phyloP scores from a whole-genome alignment of 1,140 invertebrate species.

The Euglossa dilemma region DNA sequence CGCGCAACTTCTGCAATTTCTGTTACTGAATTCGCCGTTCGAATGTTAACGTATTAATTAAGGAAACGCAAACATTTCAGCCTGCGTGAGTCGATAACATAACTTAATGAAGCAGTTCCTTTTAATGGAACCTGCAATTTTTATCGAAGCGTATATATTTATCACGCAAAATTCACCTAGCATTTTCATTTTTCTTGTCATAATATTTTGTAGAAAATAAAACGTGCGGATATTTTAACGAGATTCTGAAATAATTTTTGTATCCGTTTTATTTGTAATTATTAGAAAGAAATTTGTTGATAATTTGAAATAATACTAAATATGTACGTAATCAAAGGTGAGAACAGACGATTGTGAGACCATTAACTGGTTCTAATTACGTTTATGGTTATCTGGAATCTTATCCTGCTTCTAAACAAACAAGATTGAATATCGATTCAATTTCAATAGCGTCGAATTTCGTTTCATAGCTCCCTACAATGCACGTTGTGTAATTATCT shows the following conservation, averaged over 20 bases:
- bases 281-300: too few relatives aligned
- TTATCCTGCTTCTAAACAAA: background rate
- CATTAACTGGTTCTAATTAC: background rate
- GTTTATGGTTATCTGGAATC: background rate
- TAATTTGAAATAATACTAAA: too few relatives aligned
- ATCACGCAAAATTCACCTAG: too few relatives aligned
- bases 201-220: background rate
- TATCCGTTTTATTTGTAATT: too few relatives aligned
- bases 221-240: too few relatives aligned
- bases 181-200: background rate
- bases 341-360: background rate
- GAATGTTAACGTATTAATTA: background rate
- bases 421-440: background rate
- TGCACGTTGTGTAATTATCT: background rate
- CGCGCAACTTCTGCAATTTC: constrained; percentile 4
- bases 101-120: background rate
- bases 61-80: background rate
- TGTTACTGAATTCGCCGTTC: background rate
- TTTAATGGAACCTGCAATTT: background rate
- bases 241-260: too few relatives aligned
- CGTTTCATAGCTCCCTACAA: background rate
- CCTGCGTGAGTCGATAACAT: background rate
- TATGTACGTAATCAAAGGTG: background rate
- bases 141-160: background rate
- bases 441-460: background rate